Evolutionary conservation across 2,888 invertebrate species (phyloP).

Genomic region (Clanis bilineata): DNA sequence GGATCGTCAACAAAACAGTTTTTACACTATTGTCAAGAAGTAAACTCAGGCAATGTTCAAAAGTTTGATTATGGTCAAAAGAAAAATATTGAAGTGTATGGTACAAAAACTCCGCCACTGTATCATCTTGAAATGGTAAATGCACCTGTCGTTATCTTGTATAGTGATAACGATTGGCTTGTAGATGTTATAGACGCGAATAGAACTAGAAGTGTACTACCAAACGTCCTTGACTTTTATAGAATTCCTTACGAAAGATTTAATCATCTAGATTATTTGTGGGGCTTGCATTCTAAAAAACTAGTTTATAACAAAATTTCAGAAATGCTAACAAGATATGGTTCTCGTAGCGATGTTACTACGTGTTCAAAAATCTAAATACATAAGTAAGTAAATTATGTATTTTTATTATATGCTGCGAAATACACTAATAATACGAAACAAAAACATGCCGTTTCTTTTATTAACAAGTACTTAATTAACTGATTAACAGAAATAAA

Average conservation of each 20-base stretch:
- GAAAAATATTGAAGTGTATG: conserved; percentile 18
- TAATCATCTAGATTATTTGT: conserved; percentile 30
- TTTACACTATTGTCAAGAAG: conserved; percentile 27
- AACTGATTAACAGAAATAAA: no score
- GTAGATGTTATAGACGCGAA: conserved; percentile 4
- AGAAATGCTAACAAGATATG: neutral
- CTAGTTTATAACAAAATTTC: conserved; percentile 9
- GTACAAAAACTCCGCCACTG: conserved; percentile 8
- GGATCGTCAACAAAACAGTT: conserved; percentile 67
- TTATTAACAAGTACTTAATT: no score
- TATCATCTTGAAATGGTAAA: conserved; percentile 5
- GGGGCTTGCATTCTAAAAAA: conserved; percentile 20
- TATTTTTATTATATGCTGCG: no score
- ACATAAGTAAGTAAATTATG: neutral
- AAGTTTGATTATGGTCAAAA: conserved; percentile 21
- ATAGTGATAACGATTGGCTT: conserved; percentile 27
- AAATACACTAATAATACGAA: neutral
- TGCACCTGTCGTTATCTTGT: conserved; percentile 24
- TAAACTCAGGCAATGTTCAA: conserved; percentile 21
- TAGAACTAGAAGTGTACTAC: neutral
- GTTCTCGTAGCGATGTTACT: neutral
- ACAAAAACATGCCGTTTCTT: neutral
- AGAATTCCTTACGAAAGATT: conserved; percentile 21
- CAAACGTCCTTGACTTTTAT: conserved; percentile 24
- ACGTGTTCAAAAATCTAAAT: neutral